Evolutionary conservation across 2,797 vertebrate genomes (phyloP).

Genomic region (Pseudomugil gertrudae): DNA sequence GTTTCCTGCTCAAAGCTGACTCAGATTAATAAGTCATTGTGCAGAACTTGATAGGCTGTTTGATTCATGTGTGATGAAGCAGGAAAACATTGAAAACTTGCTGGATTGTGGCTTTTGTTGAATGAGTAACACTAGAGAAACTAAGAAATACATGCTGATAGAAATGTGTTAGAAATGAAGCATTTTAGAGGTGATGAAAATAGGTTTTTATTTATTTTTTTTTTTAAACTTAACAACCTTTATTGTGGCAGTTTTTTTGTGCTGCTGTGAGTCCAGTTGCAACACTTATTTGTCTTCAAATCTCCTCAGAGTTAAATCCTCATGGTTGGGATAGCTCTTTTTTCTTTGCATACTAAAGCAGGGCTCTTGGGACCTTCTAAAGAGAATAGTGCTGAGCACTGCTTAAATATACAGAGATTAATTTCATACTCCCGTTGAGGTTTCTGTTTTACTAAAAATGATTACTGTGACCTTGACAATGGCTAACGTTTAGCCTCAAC

Average conservation of each 20-base stretch:
- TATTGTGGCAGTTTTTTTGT: constrained; percentile 24
- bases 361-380: constrained; percentile 59
- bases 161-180: constrained; percentile 12
- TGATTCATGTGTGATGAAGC: too few species aligned
- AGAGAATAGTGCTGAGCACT: constrained; percentile 65
- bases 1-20: too few species aligned
- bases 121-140: neutral
- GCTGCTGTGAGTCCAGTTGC: constrained; percentile 44
- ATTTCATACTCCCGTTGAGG: constrained; percentile 72
- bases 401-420: constrained; percentile 71
- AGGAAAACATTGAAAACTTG: too few species aligned
- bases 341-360: constrained; percentile 56
- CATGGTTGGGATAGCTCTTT: constrained; percentile 56
- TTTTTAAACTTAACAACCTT: constrained; percentile 32
- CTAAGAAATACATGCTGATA: constrained; percentile 18
- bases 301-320: constrained; percentile 52
- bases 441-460: constrained; percentile 65
- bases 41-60: too few species aligned
- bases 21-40: too few species aligned
- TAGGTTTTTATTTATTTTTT: neutral
- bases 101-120: too few species aligned
- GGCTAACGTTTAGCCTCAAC: constrained; percentile 60
- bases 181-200: constrained; percentile 33
- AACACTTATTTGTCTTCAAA: constrained; percentile 48
- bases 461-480: constrained; percentile 73